Evolutionary conservation across 2,113 vertebrate genomes (phyloP), one percentile per base, ranked within the genome.

Genomic region (Bos javanicus): DNA sequence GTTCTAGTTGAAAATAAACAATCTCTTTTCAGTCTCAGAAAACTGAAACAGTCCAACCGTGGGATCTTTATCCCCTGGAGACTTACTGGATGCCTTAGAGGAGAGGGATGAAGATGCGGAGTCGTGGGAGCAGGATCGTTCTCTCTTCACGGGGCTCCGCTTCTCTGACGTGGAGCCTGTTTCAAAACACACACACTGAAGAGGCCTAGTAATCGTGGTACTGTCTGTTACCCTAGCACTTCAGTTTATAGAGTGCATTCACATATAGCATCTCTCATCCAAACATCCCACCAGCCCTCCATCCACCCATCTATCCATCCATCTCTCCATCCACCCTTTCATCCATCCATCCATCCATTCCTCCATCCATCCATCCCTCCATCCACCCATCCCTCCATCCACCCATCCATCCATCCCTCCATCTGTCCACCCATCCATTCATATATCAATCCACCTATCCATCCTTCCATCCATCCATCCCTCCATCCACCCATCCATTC

Each of bases 21-120:
- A 2, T 7, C 43, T 14, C 3, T 23, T 91, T 54, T 43, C 56
- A 6, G 76, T 80, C 12, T 82, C 46, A 90, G 76, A 57, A 80
- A 78, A 33, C 2, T 56, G 13, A 36, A 56, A 39, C 2, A 1
- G 50, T 23, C 7, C 74, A 7, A 0, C 2, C 1, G 1, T 0
- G 71, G 48, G 39, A 12, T 82, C 59, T 74, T 74, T 26, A 74
- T n/a, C 67, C 26, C 11, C 9, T 52, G 30, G 97, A 78, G 52
- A 96, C 99, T 99, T 98, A 99, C 99, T 96, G 52, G 99, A 99
- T 2, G 98, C 97, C 97, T 98, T 99, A 2, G 99, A 99, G 95
- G 97, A 99, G 13, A 98, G 90, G 67, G 98, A 98, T 6, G 99
- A 99, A 87, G 99, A 98, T 0, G 97, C 98, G 0, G 99, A 99